A percentile compares a stretch with the other conserved stretches of the same genome.
Evolutionary conservation across 2,888 invertebrate genomes (phyloP).

Genomic region (Acrobasis repandana): DNA sequence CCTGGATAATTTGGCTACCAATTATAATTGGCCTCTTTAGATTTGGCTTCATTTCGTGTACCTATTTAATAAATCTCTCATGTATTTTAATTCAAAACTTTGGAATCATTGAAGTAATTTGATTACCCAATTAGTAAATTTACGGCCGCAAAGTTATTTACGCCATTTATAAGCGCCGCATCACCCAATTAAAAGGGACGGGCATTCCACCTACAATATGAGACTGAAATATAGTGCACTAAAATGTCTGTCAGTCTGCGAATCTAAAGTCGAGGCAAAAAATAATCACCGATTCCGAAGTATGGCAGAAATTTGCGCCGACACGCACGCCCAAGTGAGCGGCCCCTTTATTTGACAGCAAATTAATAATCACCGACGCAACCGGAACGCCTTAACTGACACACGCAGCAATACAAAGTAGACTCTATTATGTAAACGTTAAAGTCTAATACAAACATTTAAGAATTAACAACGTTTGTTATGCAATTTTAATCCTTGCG

Average conservation of each 20-base stretch:
- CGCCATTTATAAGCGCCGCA: constrained; percentile 44
- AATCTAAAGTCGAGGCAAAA: constrained; percentile 76
- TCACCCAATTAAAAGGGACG: constrained; percentile 58
- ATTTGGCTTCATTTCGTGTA: not conserved
- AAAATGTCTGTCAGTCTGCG: constrained; percentile 74
- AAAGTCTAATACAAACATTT: constrained; percentile 71
- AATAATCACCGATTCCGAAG: constrained; percentile 80
- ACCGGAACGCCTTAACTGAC: constrained; percentile 69
- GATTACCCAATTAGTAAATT: constrained; percentile 14
- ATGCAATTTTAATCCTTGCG: constrained; percentile 79
- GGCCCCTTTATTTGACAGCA: constrained; percentile 83
- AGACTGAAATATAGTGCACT: constrained; percentile 62
- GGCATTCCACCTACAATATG: constrained; percentile 55
- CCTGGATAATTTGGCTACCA: not conserved
- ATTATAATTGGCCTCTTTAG: not conserved
- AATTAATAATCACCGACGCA: constrained; percentile 75
- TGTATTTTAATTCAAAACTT: not conserved
- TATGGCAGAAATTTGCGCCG: constrained; percentile 82
- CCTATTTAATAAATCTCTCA: not conserved
- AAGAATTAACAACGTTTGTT: constrained; percentile 56
- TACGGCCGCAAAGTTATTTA: constrained; percentile 32
- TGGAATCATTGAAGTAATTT: constrained; percentile 2
- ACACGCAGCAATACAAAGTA: constrained; percentile 57
- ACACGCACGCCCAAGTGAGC: constrained; percentile 82
- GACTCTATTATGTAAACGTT: constrained; percentile 67